A percentile compares a stretch with the other conserved stretches of the same genome.
phyloP scores from a whole-genome alignment of 2,113 vertebrate species.

The Coturnix japonica region DNA sequence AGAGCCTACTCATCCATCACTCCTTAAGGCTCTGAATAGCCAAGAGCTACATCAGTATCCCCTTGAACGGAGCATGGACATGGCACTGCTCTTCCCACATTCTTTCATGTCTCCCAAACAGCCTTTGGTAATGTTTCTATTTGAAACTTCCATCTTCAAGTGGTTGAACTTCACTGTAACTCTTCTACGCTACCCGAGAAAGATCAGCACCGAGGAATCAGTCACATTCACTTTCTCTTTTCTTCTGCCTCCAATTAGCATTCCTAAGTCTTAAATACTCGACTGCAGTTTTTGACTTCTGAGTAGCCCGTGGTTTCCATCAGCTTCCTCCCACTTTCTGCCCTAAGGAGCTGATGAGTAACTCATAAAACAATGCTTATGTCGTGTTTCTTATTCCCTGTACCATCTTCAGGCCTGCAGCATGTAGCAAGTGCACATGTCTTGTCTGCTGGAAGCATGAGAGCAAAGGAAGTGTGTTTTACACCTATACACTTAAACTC shows the following conservation, averaged over 20 bases:
- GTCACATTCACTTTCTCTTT: not conserved
- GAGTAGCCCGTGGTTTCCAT: not conserved
- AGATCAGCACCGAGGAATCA: not conserved
- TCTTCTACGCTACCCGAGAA: not conserved
- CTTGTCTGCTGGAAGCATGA: not conserved
- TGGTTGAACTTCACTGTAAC: not conserved
- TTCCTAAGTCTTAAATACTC: not conserved
- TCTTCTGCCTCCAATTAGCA: not conserved
- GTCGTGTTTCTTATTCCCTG: not conserved
- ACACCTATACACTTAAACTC: not conserved
- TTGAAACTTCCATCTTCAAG: conserved; percentile 1
- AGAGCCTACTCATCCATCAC: not conserved
- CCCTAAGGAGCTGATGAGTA: not conserved
- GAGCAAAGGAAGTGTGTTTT: not conserved
- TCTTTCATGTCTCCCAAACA: conserved; percentile 7
- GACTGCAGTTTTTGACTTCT: not conserved
- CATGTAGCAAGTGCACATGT: not conserved
- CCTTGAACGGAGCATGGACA: not conserved
- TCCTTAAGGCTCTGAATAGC: not conserved
- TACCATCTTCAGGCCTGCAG: not conserved
- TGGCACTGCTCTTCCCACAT: not conserved
- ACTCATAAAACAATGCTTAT: not conserved
- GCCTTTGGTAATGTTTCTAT: not conserved
- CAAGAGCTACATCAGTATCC: not conserved
- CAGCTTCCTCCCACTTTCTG: not conserved